A percentile compares a stretch with the other conserved stretches of the same genome.
These are phyloP conservation scores for Chrysogorgia sp. DNA, from an alignment of 92 coral and sea anemone genomes.

Conservation along the genomic window DNA sequence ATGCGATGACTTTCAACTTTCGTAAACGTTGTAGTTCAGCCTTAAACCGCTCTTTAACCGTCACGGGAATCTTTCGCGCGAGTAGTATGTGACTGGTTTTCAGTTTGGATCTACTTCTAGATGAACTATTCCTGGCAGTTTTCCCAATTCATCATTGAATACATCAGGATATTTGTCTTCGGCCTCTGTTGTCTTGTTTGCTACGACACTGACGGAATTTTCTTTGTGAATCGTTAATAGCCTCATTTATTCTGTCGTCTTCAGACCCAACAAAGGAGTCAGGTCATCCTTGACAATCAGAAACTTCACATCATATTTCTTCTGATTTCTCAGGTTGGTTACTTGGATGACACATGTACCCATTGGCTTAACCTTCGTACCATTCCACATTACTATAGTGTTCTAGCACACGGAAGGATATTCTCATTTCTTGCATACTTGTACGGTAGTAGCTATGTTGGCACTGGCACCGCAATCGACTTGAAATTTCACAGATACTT, in stretches of 20 bases:
- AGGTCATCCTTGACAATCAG: slow-evolving; percentile 47
- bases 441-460: slow-evolving; percentile 17
- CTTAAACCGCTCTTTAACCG: slow-evolving; percentile 34
- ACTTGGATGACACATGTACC: no score
- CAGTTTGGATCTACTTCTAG: slow-evolving; percentile 41
- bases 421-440: slow-evolving; percentile 26
- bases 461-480: slow-evolving; percentile 64
- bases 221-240: slow-evolving; percentile 56
- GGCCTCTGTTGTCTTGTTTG: slow-evolving; percentile 13
- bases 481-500: slow-evolving; percentile 47
- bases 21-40: slow-evolving; percentile 36
- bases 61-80: slow-evolving; percentile 45
- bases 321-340: slow-evolving; percentile 47
- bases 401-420: slow-evolving; percentile 34
- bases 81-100: slow-evolving; percentile 30
- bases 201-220: slow-evolving; percentile 24
- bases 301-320: slow-evolving; percentile 48
- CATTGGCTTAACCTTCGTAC: slow-evolving; percentile 36
- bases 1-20: slow-evolving; percentile 29
- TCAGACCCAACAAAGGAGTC: slow-evolving; percentile 40
- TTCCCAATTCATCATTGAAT: slow-evolving; percentile 44
- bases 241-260: slow-evolving; percentile 37
- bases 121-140: slow-evolving; percentile 51
- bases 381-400: slow-evolving; percentile 52
- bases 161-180: slow-evolving; percentile 45